These are phyloP conservation scores for Conistra vaccinii DNA, from an alignment of 2,888 invertebrate species.

Conservation along the genomic window DNA sequence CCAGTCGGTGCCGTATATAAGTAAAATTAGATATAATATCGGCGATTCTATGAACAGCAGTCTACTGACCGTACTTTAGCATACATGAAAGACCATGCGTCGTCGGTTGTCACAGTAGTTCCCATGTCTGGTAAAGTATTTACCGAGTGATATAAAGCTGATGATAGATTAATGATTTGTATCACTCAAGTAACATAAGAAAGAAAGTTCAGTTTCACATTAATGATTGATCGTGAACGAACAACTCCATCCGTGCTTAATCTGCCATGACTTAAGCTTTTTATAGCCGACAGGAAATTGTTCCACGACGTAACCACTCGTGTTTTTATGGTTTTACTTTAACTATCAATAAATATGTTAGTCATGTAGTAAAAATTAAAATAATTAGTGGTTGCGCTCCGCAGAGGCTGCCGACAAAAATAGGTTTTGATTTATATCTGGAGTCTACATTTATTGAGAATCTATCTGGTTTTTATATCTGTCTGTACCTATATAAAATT, in stretches of 20 bases:
- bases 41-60: neutral
- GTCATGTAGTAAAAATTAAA: constrained; percentile 36
- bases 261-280: constrained; percentile 59
- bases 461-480: constrained; percentile 26
- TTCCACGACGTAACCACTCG: constrained; percentile 40
- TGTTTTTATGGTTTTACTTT: constrained; percentile 56
- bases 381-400: constrained; percentile 21
- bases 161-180: constrained; percentile 23
- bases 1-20: neutral
- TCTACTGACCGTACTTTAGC: neutral
- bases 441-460: neutral
- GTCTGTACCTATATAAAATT: constrained; percentile 22
- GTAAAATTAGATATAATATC: neutral
- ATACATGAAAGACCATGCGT: neutral
- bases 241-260: constrained; percentile 45
- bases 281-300: constrained; percentile 59
- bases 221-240: constrained; percentile 45
- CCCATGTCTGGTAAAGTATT: constrained; percentile 5
- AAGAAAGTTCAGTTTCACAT: constrained; percentile 55
- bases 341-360: constrained; percentile 58
- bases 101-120: neutral
- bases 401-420: constrained; percentile 21
- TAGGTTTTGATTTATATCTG: constrained; percentile 17
- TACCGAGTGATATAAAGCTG: neutral
- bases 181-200: constrained; percentile 23